Percentiles rank a stretch among this genome's conserved stretches.
These are phyloP conservation scores for Bradypus variegatus DNA, from an alignment of 2,797 vertebrate species.

Conservation along the genomic window DNA sequence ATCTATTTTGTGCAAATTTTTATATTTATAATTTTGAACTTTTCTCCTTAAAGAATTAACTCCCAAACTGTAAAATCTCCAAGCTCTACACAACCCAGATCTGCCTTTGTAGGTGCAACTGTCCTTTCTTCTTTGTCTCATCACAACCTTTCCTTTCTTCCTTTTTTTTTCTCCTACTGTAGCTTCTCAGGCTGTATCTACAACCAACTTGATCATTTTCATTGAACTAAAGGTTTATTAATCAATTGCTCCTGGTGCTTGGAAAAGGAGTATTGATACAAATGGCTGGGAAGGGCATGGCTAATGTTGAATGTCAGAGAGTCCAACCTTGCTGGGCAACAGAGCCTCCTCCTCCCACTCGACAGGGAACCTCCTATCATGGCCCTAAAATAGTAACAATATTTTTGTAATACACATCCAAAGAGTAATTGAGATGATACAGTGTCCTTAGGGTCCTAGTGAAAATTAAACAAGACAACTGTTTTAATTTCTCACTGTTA, in stretches of 20 bases:
- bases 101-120: background rate
- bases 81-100: background rate
- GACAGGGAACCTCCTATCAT: background rate
- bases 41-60: background rate
- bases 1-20: background rate
- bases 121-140: background rate
- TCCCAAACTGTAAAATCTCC: background rate
- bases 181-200: background rate
- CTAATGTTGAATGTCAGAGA: background rate
- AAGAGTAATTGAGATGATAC: background rate
- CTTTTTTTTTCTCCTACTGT: background rate
- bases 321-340: background rate
- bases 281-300: background rate
- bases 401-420: background rate
- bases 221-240: background rate
- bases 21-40: background rate
- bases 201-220: background rate
- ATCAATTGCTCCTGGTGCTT: background rate
- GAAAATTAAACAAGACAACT: background rate
- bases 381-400: too few relatives aligned
- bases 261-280: background rate
- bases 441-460: background rate
- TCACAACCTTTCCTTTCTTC: background rate
- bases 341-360: background rate
- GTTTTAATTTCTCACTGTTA: too few relatives aligned